A percentile compares a stretch with the other conserved stretches of the same genome.
Conservation (phyloP, 2,888 invertebrate genomes). For the Erebia ligea region DNA sequence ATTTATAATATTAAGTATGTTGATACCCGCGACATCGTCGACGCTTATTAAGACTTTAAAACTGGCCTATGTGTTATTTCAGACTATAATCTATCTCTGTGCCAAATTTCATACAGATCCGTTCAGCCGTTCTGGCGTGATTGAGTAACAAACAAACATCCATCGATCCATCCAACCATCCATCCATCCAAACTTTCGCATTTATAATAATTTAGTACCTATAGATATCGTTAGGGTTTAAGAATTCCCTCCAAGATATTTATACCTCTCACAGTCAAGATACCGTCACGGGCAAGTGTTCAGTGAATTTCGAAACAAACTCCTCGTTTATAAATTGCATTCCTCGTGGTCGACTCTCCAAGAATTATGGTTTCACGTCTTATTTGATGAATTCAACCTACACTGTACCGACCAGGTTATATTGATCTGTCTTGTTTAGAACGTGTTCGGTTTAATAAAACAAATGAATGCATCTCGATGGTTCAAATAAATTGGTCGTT, state of each 20-base stretch:
- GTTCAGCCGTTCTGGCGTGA: too few relatives aligned
- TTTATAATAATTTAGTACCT: too few relatives aligned
- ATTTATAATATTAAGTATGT: too few relatives aligned
- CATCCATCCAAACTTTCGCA: too few relatives aligned
- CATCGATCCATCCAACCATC: too few relatives aligned
- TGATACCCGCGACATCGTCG: too few relatives aligned
- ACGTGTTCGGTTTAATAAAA: conserved; percentile 26
- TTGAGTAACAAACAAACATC: too few relatives aligned
- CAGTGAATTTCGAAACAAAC: conserved; percentile 68
- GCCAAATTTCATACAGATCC: too few relatives aligned
- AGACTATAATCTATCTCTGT: too few relatives aligned
- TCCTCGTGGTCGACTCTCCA: conserved; percentile 59
- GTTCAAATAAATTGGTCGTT: conserved; percentile 20
- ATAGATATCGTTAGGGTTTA: conserved; percentile 31
- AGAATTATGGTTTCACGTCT: conserved; percentile 69
- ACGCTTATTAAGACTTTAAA: too few relatives aligned
- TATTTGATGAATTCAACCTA: conserved; percentile 69
- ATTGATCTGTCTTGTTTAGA: conserved; percentile 44
- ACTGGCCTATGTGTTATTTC: too few relatives aligned
- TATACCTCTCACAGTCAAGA: conserved; percentile 51
- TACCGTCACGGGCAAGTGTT: conserved; percentile 57
- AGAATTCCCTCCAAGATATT: conserved; percentile 35
- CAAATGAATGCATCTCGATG: conserved; percentile 10
- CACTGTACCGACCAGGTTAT: conserved; percentile 47
- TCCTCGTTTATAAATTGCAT: conserved; percentile 73